A percentile compares a stretch with the other conserved stretches of the same genome.
Conservation (phyloP, 2,797 vertebrate species). For the Vireo griseus region DNA sequence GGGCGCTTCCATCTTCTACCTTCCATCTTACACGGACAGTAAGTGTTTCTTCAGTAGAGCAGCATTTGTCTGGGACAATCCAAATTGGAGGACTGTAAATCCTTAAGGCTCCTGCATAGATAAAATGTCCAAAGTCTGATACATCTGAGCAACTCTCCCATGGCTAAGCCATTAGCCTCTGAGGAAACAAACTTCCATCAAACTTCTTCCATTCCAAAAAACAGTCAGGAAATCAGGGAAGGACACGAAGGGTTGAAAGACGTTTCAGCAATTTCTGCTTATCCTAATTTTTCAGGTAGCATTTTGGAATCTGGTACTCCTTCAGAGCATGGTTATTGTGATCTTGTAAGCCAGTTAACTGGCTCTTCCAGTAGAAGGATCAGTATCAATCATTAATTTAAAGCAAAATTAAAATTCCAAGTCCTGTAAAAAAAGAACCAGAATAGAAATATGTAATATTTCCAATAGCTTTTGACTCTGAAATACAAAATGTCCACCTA, state of each 20-base stretch:
- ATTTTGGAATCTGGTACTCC: neutral
- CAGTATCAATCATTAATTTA: neutral
- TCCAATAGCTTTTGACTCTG: neutral
- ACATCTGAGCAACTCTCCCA: neutral
- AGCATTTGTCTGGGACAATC: neutral
- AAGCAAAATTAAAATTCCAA: neutral
- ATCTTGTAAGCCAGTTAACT: neutral
- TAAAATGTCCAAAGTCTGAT: rapidly evolving
- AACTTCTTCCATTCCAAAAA: neutral
- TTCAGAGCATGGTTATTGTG: neutral
- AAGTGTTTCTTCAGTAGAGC: neutral
- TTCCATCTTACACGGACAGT: neutral
- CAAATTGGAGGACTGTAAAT: neutral
- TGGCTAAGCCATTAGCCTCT: neutral
- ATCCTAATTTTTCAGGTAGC: neutral
- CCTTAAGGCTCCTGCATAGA: neutral
- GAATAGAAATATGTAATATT: neutral
- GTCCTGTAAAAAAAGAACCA: neutral
- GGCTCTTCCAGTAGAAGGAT: neutral
- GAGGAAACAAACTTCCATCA: neutral
- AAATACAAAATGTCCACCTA: neutral
- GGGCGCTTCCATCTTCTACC: neutral
- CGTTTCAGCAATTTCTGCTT: neutral
- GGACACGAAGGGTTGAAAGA: neutral
- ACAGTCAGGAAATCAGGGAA: neutral